These are phyloP conservation scores for Xanthia togata DNA, from an alignment of 2,888 invertebrate genomes.

Conservation along the genomic window DNA sequence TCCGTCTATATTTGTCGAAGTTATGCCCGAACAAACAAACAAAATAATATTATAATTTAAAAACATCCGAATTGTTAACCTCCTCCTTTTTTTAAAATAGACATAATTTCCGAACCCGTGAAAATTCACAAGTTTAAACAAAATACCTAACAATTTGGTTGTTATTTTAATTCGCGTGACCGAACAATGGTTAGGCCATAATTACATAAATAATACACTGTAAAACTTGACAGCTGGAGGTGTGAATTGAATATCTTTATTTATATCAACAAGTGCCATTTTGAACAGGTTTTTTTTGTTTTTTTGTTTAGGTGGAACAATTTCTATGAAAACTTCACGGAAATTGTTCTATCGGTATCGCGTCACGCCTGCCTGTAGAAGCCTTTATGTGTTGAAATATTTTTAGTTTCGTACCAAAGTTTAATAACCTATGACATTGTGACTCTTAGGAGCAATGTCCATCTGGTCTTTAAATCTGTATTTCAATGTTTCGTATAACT, in stretches of 20 bases:
- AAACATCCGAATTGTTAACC: too few species aligned
- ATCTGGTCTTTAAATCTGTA: neutral
- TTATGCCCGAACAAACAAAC: too few species aligned
- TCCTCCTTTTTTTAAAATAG: neutral
- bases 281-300: slow-evolving; percentile 23
- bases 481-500: too few species aligned
- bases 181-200: slow-evolving; percentile 8
- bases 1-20: too few species aligned
- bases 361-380: too few species aligned
- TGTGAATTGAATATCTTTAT: slow-evolving; percentile 27
- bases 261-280: slow-evolving; percentile 20
- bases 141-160: neutral
- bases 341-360: too few species aligned
- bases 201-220: slow-evolving; percentile 28
- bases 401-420: slow-evolving; percentile 9
- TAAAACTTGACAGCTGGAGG: slow-evolving; percentile 27
- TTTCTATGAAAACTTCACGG: too few species aligned
- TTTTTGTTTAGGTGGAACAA: neutral
- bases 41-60: too few species aligned
- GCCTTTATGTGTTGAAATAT: too few species aligned
- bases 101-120: neutral
- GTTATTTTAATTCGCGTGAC: slow-evolving; percentile 48
- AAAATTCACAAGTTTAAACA: slow-evolving; percentile 15
- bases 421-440: slow-evolving; percentile 24
- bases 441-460: neutral